Conservation (phyloP, 2,888 invertebrate genomes). For the Prenolepis imparis region DNA sequence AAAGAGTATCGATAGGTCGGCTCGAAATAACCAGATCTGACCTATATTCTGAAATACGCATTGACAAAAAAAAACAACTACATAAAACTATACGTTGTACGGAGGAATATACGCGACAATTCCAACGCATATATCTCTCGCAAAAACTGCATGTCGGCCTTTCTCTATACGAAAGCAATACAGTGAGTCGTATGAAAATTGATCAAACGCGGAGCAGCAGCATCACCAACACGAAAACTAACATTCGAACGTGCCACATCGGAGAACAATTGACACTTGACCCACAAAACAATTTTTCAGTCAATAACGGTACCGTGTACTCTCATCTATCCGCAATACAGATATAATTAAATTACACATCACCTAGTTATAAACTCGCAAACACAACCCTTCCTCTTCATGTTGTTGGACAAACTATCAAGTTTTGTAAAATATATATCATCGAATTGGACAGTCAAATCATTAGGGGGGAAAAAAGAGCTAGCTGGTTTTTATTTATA, state of each 20-base stretch:
- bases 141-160: conserved; percentile 32
- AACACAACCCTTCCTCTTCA: background rate
- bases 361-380: background rate
- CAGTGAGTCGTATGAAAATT: conserved; percentile 35
- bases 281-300: conserved; percentile 55
- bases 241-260: conserved; percentile 34
- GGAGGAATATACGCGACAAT: conserved; percentile 26
- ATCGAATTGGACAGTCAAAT: background rate
- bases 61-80: conserved; percentile 22
- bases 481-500: background rate
- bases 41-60: conserved; percentile 68
- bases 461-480: background rate
- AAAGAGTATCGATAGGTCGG: conserved; percentile 58
- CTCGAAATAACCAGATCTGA: conserved; percentile 64
- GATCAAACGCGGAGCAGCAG: conserved; percentile 32
- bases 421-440: background rate
- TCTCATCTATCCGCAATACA: conserved; percentile 18
- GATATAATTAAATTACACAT: background rate
- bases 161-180: conserved; percentile 26
- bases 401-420: background rate
- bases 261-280: conserved; percentile 57
- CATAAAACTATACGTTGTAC: background rate
- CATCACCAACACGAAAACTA: conserved; percentile 26
- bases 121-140: conserved; percentile 19
- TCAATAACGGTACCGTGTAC: conserved; percentile 33